These are phyloP conservation scores for Hydrolagus colliei DNA, from an alignment of 2,797 vertebrate species.

Conservation along the genomic window DNA sequence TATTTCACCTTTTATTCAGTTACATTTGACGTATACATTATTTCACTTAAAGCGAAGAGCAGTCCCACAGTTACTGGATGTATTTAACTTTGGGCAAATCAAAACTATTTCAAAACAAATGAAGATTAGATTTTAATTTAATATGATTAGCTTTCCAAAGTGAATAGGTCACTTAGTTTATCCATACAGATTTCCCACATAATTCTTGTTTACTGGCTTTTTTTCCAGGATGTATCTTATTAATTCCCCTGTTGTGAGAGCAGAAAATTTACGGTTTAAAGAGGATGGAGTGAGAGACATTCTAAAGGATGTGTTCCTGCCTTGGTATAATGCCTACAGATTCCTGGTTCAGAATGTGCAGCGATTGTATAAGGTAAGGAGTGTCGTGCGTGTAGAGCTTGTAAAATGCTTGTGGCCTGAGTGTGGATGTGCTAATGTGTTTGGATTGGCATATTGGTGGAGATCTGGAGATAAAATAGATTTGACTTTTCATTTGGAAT, in stretches of 20 bases:
- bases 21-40: too few relatives aligned
- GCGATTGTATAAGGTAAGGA: slow-evolving; percentile 76
- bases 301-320: slow-evolving; percentile 91
- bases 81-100: neutral
- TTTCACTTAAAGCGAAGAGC: neutral
- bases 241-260: slow-evolving; percentile 92
- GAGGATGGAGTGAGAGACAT: slow-evolving; percentile 91
- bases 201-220: slow-evolving; percentile 1
- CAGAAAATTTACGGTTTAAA: slow-evolving; percentile 93
- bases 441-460: neutral
- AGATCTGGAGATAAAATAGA: neutral
- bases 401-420: too few relatives aligned
- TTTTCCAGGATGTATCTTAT: slow-evolving; percentile 82
- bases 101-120: neutral
- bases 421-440: neutral
- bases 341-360: slow-evolving; percentile 89
- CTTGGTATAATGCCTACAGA: slow-evolving; percentile 97
- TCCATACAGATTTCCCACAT: neutral
- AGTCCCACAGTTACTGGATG: neutral
- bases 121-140: neutral
- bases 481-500: neutral
- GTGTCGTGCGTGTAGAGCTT: neutral
- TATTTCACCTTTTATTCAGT: too few relatives aligned
- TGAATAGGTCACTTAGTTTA: neutral
- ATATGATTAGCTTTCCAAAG: neutral